Percentiles rank a stretch among this genome's conserved stretches.
These are phyloP conservation scores for Mobula hypostoma DNA, from an alignment of 2,113 vertebrate species.

Conservation along the genomic window DNA sequence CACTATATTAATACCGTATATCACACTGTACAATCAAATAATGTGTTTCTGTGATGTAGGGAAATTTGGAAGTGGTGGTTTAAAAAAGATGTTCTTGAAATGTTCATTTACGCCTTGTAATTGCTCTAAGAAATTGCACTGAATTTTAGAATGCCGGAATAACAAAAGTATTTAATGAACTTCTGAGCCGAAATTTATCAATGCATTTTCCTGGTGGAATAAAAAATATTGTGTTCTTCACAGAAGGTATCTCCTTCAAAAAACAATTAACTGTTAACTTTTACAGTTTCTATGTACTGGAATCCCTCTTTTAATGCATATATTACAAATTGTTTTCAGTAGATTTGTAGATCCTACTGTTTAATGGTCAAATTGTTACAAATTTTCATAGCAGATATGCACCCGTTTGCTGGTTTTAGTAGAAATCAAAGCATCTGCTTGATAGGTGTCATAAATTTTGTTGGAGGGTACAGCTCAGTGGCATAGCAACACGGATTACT, in stretches of 20 bases:
- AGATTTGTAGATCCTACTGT: not conserved
- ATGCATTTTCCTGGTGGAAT: not conserved
- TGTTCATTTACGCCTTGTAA: not conserved
- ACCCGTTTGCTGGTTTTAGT: not conserved
- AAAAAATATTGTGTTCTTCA: not conserved
- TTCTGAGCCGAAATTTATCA: not conserved
- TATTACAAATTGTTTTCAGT: not conserved
- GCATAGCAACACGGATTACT: not conserved
- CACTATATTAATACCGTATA: not conserved
- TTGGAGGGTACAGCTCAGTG: not conserved
- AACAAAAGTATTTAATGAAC: not conserved
- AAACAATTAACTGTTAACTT: not conserved
- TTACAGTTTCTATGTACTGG: not conserved
- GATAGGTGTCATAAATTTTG: not conserved
- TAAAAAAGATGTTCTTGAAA: not conserved
- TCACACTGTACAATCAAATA: not conserved
- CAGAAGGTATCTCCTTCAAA: not conserved
- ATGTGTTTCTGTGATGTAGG: too few relatives aligned
- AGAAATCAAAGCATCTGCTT: not conserved
- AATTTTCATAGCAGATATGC: not conserved
- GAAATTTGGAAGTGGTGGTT: not conserved
- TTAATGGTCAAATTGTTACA: conserved; percentile 20
- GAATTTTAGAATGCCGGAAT: too few relatives aligned
- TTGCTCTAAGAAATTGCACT: not conserved
- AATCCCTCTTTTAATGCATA: conserved; percentile 16